Percentiles rank a stretch among this genome's conserved stretches.
Evolutionary conservation across 2,113 vertebrate species (phyloP).

Genomic region (Piprites chloris): DNA sequence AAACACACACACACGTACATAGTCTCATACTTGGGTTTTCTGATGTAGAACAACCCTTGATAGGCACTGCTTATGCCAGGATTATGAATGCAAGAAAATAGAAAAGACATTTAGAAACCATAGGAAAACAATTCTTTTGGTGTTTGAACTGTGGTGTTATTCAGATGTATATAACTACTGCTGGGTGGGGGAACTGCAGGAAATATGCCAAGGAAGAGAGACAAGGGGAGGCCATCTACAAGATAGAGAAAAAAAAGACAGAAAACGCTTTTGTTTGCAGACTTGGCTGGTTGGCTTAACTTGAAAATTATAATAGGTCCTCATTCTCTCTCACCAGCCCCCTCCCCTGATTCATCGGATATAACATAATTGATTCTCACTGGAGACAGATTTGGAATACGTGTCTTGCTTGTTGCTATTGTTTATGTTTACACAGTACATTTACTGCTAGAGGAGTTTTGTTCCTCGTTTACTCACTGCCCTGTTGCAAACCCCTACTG

Average conservation of each 20-base stretch:
- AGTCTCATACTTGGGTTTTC: background rate
- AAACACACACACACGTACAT: rapidly evolving
- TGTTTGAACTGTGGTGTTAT: constrained; percentile 33
- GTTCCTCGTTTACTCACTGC: background rate
- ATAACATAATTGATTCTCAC: constrained; percentile 38
- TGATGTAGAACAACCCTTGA: background rate
- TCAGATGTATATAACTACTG: constrained; percentile 29
- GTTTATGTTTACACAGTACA: constrained; percentile 51
- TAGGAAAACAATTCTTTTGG: constrained; percentile 30
- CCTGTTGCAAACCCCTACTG: background rate
- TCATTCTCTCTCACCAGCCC: background rate
- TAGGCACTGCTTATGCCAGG: background rate
- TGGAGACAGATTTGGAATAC: constrained; percentile 26
- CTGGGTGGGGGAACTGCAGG: background rate
- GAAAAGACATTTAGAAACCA: constrained; percentile 21
- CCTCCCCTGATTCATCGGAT: background rate
- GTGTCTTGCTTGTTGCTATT: constrained; percentile 23
- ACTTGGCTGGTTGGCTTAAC: constrained; percentile 47
- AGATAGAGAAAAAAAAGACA: constrained; percentile 22
- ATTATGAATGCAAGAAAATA: constrained; percentile 18
- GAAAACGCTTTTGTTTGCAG: constrained; percentile 58
- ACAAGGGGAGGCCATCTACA: constrained; percentile 8
- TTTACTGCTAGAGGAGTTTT: constrained; percentile 30
- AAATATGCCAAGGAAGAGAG: constrained; percentile 43
- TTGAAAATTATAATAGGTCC: constrained; percentile 50